These are phyloP conservation scores for Drosophila nannoptera DNA, from an alignment of 1,140 invertebrate genomes.

Conservation along the genomic window DNA sequence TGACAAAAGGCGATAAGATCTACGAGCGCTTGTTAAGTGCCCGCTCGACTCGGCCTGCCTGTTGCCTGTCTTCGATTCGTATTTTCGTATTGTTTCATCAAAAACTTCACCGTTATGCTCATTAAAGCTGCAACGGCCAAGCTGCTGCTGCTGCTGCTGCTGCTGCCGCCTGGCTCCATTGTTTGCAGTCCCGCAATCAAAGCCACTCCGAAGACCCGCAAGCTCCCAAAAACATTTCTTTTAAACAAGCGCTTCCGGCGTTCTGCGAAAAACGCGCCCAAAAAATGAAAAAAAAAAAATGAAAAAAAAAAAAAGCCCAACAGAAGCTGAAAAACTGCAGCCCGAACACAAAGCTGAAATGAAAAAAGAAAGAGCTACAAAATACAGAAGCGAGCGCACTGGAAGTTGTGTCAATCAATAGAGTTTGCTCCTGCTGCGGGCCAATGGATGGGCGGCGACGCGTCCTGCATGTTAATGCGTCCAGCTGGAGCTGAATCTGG, in stretches of 20 bases:
- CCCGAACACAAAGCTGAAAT: conserved; percentile 18
- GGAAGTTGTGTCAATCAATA: conserved; percentile 79
- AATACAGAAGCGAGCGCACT: conserved; percentile 51
- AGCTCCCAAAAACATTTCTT: conserved; percentile 33
- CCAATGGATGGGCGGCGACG: conserved; percentile 35
- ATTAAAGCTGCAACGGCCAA: conserved; percentile 69
- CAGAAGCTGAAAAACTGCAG: conserved; percentile 15
- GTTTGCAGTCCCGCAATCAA: conserved; percentile 51
- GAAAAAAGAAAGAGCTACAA: conserved; percentile 33
- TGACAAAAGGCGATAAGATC: conserved; percentile 74
- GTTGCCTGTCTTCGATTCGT: conserved; percentile 28
- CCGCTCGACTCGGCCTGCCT: background rate
- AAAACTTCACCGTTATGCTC: conserved; percentile 77
- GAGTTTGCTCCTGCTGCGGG: conserved; percentile 54
- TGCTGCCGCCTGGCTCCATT: conserved; percentile 19
- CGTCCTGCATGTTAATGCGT: conserved; percentile 73
- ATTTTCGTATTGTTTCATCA: conserved; percentile 73
- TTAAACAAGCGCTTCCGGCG: conserved; percentile 71
- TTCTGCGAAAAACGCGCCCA: conserved; percentile 63
- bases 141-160: conserved; percentile 35
- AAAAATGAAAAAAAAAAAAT: background rate
- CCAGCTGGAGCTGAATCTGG: conserved; percentile 26
- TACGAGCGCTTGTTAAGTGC: conserved; percentile 70
- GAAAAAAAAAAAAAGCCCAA: conserved; percentile 9
- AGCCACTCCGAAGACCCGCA: conserved; percentile 30